Evolutionary conservation across 2,888 invertebrate species (phyloP), one percentile per base, ranked within the genome.

Genomic region (Neuroscelio doddi): DNA sequence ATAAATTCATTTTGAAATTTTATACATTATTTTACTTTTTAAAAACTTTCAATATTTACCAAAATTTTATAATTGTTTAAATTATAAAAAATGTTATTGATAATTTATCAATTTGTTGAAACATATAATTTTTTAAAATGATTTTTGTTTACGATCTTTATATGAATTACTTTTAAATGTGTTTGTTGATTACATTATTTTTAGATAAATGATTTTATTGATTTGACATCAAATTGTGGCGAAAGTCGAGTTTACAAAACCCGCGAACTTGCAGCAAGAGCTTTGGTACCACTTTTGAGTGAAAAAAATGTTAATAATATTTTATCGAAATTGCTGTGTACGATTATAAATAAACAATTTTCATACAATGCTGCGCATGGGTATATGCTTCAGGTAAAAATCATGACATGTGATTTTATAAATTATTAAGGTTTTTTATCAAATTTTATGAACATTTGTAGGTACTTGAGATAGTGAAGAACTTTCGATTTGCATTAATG

Each of bases 211-310:
- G 87, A 89, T 59, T 92, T 92, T 81, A 85, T 93, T 47, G 89
- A 91, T 26, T 87, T 86, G 72, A 88, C 93, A 55, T 86, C 86
- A 21, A 78, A 86, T 17, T 93, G 93, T 80, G 89, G 91, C 1
- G 83, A 85, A 38, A 91, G 92, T 82, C 86, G 88, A 8, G 89
- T 90, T 65, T 87, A 90, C 77, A 89, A 90, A 82, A 92, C 91
- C 0, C 86, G 95, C 29, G 88, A 89, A 74, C 86, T 94, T 68
- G 92, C 93, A 1, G 93, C 93, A 0, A 88, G 88, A 76, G 93
- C 93, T 1, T 85, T 91, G 21, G 87, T 89, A 14, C 88, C 91
- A 15, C 82, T 92, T 56, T 86, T 91, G 26, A 85, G 87, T 1
- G 84, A 82, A 56, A 81, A 83, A 42, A 80, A 80, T 26, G 74